Evolutionary conservation across 2,797 vertebrate genomes (phyloP).

Genomic region (Hirundo rustica): DNA sequence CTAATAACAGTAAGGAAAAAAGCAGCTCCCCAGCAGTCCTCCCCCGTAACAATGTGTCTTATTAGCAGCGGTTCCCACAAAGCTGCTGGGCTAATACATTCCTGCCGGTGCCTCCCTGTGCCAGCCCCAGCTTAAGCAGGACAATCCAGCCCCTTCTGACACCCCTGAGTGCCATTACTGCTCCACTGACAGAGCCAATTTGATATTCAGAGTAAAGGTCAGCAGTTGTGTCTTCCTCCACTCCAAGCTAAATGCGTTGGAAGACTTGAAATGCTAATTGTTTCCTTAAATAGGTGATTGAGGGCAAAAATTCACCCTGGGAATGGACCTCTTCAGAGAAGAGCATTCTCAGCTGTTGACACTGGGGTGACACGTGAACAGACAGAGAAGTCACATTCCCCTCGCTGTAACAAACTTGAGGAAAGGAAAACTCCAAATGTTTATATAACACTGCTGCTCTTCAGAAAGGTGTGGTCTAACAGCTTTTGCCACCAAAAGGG

Average conservation of each 20-base stretch:
- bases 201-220: constrained; percentile 32
- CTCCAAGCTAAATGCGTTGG: neutral
- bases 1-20: constrained; percentile 69
- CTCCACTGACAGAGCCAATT: constrained; percentile 49
- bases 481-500: neutral
- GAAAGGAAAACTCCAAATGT: neutral
- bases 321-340: neutral
- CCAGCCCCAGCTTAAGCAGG: constrained; percentile 52
- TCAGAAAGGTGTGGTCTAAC: neutral
- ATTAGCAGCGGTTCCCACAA: constrained; percentile 40
- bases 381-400: neutral
- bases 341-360: neutral
- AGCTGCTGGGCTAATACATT: constrained; percentile 45
- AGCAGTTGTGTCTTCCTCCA: neutral
- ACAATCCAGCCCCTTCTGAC: constrained; percentile 45
- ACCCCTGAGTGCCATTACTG: constrained; percentile 59
- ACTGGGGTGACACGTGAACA: neutral
- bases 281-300: neutral
- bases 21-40: constrained; percentile 56
- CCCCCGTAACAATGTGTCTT: constrained; percentile 56
- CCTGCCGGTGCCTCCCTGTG: constrained; percentile 4
- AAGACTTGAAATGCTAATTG: constrained; percentile 24
- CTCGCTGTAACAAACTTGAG: neutral
- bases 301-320: neutral
- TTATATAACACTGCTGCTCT: neutral